Conservation (phyloP, 2,113 vertebrate species). For the Lamprotornis superbus region DNA sequence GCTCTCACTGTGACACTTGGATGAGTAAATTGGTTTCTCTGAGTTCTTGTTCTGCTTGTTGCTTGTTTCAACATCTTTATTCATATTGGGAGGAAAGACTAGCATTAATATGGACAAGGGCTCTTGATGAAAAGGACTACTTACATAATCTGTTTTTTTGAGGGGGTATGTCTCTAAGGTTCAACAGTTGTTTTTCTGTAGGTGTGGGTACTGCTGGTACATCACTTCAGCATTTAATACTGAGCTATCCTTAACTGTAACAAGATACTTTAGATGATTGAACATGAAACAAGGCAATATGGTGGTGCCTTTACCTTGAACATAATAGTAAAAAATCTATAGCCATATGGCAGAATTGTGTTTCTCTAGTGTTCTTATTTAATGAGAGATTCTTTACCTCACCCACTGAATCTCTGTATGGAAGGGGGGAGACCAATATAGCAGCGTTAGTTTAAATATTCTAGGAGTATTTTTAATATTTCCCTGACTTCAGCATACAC, state of each 20-base stretch:
- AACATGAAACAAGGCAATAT: background rate
- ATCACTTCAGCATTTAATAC: background rate
- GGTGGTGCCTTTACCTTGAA: background rate
- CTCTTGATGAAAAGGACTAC: background rate
- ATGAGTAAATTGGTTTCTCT: background rate
- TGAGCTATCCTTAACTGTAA: background rate
- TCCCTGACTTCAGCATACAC: background rate
- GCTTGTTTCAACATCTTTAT: background rate
- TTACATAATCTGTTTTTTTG: background rate
- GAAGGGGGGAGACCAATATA: background rate
- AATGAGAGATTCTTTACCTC: background rate
- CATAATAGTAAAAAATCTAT: background rate
- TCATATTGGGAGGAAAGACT: background rate
- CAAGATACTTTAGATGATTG: background rate
- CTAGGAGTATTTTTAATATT: background rate
- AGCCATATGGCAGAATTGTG: background rate
- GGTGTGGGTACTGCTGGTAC: background rate
- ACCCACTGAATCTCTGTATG: background rate
- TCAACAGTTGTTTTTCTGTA: background rate
- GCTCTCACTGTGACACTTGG: background rate
- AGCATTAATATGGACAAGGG: background rate
- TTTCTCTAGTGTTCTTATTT: background rate
- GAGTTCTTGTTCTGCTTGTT: background rate
- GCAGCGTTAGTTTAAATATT: background rate
- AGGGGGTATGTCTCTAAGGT: background rate